These are phyloP conservation scores for Amazona guildingii DNA, from an alignment of 2,113 vertebrate species.

Conservation along the genomic window DNA sequence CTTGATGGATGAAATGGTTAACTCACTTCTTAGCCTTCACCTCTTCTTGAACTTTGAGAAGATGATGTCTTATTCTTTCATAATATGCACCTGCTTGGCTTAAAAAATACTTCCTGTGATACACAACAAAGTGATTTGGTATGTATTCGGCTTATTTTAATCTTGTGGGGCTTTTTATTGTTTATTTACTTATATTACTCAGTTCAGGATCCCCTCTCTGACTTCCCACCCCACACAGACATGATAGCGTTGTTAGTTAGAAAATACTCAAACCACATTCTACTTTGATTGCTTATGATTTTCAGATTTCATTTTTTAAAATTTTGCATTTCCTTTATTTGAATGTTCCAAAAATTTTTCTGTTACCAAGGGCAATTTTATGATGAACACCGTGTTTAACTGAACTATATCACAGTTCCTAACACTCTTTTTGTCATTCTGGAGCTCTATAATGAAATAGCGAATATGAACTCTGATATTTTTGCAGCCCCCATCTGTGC, in stretches of 20 bases:
- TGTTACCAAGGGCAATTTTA: background rate
- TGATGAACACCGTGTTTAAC: background rate
- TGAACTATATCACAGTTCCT: background rate
- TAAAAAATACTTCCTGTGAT: background rate
- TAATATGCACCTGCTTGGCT: background rate
- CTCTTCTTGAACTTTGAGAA: background rate
- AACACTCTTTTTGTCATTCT: background rate
- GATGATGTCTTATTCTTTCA: background rate
- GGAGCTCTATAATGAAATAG: background rate
- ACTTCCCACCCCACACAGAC: background rate
- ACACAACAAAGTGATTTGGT: background rate
- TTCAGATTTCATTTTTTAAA: background rate
- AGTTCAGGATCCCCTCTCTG: fast-evolving
- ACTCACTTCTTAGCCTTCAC: background rate
- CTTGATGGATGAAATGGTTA: background rate
- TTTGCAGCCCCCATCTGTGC: background rate
- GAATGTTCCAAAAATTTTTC: background rate
- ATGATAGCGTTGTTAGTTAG: background rate
- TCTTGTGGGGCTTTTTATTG: background rate
- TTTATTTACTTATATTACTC: background rate
- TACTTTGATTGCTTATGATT: background rate
- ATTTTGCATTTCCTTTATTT: background rate
- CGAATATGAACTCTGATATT: fast-evolving
- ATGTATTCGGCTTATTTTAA: fast-evolving
- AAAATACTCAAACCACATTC: background rate